These are phyloP conservation scores for Falco berigora DNA, from an alignment of 2,797 vertebrate species.

Conservation along the genomic window DNA sequence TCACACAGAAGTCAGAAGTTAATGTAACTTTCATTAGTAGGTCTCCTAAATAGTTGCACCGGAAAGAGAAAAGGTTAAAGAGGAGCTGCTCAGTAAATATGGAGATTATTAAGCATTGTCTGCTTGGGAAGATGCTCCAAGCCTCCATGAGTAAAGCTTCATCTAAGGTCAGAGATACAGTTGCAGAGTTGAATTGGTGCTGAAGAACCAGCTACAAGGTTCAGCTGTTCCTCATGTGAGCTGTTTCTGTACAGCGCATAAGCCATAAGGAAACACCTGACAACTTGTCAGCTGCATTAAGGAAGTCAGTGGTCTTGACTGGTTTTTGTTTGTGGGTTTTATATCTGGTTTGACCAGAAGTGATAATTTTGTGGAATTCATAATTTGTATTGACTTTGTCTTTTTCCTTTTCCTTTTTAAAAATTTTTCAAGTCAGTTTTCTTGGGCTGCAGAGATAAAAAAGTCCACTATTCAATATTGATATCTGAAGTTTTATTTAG, in stretches of 20 bases:
- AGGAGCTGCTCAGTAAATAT: neutral
- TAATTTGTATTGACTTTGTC: neutral
- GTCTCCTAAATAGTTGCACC: neutral
- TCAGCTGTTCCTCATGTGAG: neutral
- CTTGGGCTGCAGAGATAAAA: neutral
- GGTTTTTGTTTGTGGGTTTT: neutral
- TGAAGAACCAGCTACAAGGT: neutral
- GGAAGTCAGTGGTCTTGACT: neutral
- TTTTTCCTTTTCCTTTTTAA: neutral
- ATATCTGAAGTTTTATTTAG: neutral
- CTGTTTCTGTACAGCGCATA: neutral
- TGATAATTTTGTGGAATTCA: neutral
- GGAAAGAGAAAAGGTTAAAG: neutral
- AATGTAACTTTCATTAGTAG: neutral
- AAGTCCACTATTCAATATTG: neutral
- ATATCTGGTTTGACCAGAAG: neutral
- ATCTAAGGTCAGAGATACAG: neutral
- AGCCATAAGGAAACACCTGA: neutral
- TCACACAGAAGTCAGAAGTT: neutral
- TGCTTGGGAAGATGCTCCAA: neutral
- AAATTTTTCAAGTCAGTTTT: neutral
- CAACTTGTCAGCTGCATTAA: neutral
- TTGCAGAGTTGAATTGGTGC: neutral
- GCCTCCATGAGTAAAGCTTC: neutral
- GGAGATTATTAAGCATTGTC: neutral